Base-by-base conservation (phyloP, 2,888 invertebrate species). In the Heteromyza rotundicornis region DNA sequence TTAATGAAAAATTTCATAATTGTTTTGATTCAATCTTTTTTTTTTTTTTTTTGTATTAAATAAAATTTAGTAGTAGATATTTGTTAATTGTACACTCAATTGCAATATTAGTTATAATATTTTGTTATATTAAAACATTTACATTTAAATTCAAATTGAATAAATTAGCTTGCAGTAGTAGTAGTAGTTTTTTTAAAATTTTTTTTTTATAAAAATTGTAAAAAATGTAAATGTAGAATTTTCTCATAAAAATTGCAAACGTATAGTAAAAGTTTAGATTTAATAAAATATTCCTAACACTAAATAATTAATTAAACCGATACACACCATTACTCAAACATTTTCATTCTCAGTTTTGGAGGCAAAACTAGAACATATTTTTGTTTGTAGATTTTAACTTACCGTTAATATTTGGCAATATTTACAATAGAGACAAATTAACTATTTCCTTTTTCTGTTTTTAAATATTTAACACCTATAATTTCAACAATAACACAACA, bases 201-300 rank as follows among this genome's bases (percentile, higher is more conserved):
- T n/a, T n/a, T n/a, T n/a, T n/a, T n/a, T n/a, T n/a, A n/a, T n/a
- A 32, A 32, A 32, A 22, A 51, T 20, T 51, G 51, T 24, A 54
- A 54, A 50, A 17, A 17, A 32, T 32, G 12, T 56, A 20, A 27
- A 68, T 71, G 67, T 70, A 77, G 75, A 73, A 69, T 68, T 68
- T 73, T n/a, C 70, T 51, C 67, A 64, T 70, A 67, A 78, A 77
- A 77, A 79, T 74, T 78, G 77, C 80, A 78, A 78, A 78, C 80
- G 79, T 73, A 71, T 71, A 14, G 14, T n/a, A 40, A 40, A 40
- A 14, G 10, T 52, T 52, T 24, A 12, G 27, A n/a, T 12, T 24
- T 40, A 40, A n/a, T 7, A 10, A 10, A 10, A 40, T 40, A 40
- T 40, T 10, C 27, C 27, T 27, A 27, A 7, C 27, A 40, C 5